These are phyloP conservation scores for Hydropsyche tenuis DNA, from an alignment of 1,140 invertebrate genomes.

Conservation along the genomic window DNA sequence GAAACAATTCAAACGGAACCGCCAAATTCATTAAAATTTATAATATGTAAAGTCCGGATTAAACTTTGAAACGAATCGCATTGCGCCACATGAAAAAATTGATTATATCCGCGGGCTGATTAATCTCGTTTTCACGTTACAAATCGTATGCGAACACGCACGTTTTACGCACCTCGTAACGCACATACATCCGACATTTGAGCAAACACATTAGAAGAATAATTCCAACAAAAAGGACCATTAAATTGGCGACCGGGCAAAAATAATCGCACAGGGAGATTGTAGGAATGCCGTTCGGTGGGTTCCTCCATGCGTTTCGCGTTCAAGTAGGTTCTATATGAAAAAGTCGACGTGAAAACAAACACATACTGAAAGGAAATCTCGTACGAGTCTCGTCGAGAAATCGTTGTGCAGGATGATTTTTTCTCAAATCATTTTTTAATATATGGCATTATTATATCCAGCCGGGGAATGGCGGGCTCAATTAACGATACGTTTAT, in stretches of 20 bases:
- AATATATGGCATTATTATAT: conserved; percentile 4
- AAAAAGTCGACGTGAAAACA: conserved; percentile 27
- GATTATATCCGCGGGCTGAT: too few relatives aligned
- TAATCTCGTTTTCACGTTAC: too few relatives aligned
- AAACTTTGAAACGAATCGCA: too few relatives aligned
- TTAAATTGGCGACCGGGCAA: conserved; percentile 21
- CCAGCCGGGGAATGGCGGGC: background rate
- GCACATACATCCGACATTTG: too few relatives aligned
- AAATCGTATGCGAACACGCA: too few relatives aligned
- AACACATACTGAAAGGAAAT: conserved; percentile 16
- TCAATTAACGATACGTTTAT: conserved; percentile 10
- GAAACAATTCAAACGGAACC: too few relatives aligned
- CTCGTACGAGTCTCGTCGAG: too few relatives aligned
- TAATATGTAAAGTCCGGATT: too few relatives aligned
- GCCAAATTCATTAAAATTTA: too few relatives aligned
- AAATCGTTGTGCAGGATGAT: too few relatives aligned
- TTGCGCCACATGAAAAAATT: too few relatives aligned
- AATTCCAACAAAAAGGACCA: conserved; percentile 19
- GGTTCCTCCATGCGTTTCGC: conserved; percentile 2
- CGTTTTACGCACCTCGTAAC: too few relatives aligned
- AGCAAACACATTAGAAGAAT: background rate
- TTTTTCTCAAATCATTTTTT: background rate
- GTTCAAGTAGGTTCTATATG: background rate
- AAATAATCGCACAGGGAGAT: conserved; percentile 2
- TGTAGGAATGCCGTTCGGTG: conserved; percentile 18